Base-by-base conservation (phyloP, 2,888 invertebrate species). In the Amphipyra tragopoginis region DNA sequence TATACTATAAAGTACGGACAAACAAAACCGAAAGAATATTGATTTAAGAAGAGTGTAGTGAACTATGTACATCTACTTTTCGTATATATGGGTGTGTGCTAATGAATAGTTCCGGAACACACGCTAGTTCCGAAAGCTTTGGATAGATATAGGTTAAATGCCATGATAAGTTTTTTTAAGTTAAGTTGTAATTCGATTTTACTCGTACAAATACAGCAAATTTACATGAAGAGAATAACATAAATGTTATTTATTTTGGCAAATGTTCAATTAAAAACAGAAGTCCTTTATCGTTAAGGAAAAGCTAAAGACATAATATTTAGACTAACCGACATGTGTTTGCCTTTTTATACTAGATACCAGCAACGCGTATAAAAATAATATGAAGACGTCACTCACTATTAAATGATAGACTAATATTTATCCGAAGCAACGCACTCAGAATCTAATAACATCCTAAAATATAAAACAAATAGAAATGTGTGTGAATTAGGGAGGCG, bases 401-500 rank as follows among this genome's bases (percentile, higher is more conserved):
- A 34, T 51, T n/a, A 62, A 67, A 57, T 64, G 39, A 68, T 47
- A 55, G 9, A 54, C 26, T 62, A 68, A n/a, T 58, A 5, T 7
- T 29, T 2, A 21, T 51, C 43, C 13, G 15, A 63, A 59, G 42
- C 55, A 53, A 61, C 57, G 54, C 50, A 66, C 65, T 49, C 60
- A 43, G 43, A 57, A 63, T 56, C 59, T 59, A 68, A 78, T 55
- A 77, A 62, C 58, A 66, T 59, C 52, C 79, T 85, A 86, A 88
- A 71, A 65, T 56, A 53, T 65, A 76, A 66, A 60, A 65, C 72
- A 83, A 87, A 88, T 89, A 89, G 87, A 90, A 88, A 89, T 81
- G 83, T 79, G 78, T 79, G 77, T 79, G 72, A 85, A 82, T 84
- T 76, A 80, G 56, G 67, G 38, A 65, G 49, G 65, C 53, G 65